Evolutionary conservation across 2,797 vertebrate genomes (phyloP), one percentile per base, ranked within the genome.

Genomic region (Takifugu rubripes): DNA sequence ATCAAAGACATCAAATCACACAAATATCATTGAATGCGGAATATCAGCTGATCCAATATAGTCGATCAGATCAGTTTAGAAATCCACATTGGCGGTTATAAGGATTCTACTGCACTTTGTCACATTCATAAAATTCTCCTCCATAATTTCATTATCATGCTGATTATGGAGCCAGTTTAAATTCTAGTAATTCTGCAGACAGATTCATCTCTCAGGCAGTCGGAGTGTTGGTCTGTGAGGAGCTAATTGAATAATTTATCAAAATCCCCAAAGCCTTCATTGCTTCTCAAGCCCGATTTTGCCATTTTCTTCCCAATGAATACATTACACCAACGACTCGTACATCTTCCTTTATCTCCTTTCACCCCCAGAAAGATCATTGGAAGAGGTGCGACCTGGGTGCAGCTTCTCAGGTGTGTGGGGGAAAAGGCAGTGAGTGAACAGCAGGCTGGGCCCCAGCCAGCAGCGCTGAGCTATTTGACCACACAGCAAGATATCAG

Each of bases 241-340:
- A 61, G 54, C 64, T 85, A 84, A 87, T 83, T 82, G 72, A 87
- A 78, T 77, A 47, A 82, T 85, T 84, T 64, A 77, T 88, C 75
- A 81, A 79, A 64, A 63, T 63, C 76, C 70, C 72, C 66, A 69
- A 67, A 63, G 70, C 50, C 75, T 84, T 81, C 56, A 74, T 87
- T 78, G 85, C 53, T 65, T 75, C 72, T 79, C 66, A 42, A 16
- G 67, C 83, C 73, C 62, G 58, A 70, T 81, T 79, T 67, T 66
- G 76, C 63, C 67, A 70, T 75, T 77, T 51, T 65, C 61, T 55
- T 25, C 54, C 25, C 66, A 57, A 66, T 81, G 86, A 83, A 86
- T 86, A 85, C 73, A 82, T 88, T 78, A 85, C 26, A 0, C 51
- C 61, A 5, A 9, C 4, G 3, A 1, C 66, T 72, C 78, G 16